phyloP scores from a whole-genome alignment of 2,888 invertebrate genomes.

The Gastracanthus pulcherrimus region DNA sequence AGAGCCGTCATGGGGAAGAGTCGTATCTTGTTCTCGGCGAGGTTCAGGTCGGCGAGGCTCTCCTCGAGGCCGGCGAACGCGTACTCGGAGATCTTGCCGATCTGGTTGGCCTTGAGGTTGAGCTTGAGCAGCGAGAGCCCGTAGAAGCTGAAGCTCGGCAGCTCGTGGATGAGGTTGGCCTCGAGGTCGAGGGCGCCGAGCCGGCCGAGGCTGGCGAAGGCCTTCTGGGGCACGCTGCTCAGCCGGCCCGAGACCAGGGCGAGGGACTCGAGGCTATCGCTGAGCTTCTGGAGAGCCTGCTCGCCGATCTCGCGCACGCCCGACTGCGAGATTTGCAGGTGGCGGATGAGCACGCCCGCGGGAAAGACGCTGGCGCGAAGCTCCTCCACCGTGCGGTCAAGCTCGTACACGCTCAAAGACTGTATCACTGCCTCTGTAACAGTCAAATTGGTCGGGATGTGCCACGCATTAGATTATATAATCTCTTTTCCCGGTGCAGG shows the following conservation, averaged over 20 bases:
- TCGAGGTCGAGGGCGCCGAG: slow-evolving; percentile 89
- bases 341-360: slow-evolving; percentile 83
- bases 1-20: slow-evolving; percentile 90
- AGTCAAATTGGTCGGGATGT: not conserved
- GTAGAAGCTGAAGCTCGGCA: slow-evolving; percentile 93
- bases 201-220: slow-evolving; percentile 85
- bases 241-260: slow-evolving; percentile 88
- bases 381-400: slow-evolving; percentile 88
- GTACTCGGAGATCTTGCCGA: slow-evolving; percentile 89
- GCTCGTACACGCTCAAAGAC: slow-evolving; percentile 92
- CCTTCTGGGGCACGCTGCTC: slow-evolving; percentile 87
- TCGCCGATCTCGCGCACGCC: slow-evolving; percentile 76
- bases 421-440: slow-evolving; percentile 79
- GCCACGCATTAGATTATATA: too few species aligned
- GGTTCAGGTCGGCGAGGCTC: slow-evolving; percentile 88
- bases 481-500: not conserved
- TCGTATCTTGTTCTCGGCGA: slow-evolving; percentile 92
- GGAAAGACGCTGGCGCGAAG: slow-evolving; percentile 88
- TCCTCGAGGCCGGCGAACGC: slow-evolving; percentile 90
- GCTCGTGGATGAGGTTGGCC: slow-evolving; percentile 89
- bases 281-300: slow-evolving; percentile 72
- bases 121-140: slow-evolving; percentile 90
- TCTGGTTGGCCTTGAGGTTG: slow-evolving; percentile 90
- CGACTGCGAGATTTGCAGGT: slow-evolving; percentile 89
- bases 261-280: slow-evolving; percentile 83